Evolutionary conservation across 2,113 vertebrate genomes (phyloP), one percentile per base, ranked within the genome.

Genomic region (Salvelinus fontinalis): DNA sequence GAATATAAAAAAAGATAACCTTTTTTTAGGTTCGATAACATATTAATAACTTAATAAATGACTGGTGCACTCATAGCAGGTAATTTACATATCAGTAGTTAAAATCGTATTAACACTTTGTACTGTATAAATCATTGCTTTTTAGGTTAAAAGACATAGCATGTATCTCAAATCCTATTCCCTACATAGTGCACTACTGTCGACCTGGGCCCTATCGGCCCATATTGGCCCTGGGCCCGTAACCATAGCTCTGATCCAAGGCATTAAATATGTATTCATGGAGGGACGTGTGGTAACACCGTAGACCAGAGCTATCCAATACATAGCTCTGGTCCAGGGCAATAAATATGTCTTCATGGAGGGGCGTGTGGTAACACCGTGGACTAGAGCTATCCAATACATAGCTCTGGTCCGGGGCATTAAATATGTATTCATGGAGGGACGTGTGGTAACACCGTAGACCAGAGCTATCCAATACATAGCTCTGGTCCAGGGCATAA

Each of bases 41-140:
- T 60, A 4, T 3, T 57, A 57, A 39, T 39, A 9, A 57, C 2
- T 13, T 57, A 16, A 4, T 57, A 16, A 57, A 27, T 39, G 11
- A 29, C 20, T 49, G 65, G 24, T 54, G 7, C 31, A 13, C 26
- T 67, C 29, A 57, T 57, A 78, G 34, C 34, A 39, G 26, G 5
- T 49, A 3, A 74, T 75, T 12, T 49, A 78, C 48, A 66, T 51
- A 16, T 64, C 24, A 67, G 34, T 34, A 34, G 3, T 57, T 57
- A 29, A 75, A 73, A 51, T 34, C 22, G 2, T 18, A 5, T 18
- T 57, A 49, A 39, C 60, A 62, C 72, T 76, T 69, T 51, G 67
- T 72, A 34, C 48, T 75, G 14, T 62, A 5, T 9, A 79, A 76
- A 77, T 26, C 62, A 74, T 84, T 60, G 70, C 77, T 87, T 78